A percentile compares a stretch with the other conserved stretches of the same genome.
These are phyloP conservation scores for Chaenocephalus aceratus DNA, from an alignment of 2,113 vertebrate genomes.

Conservation along the genomic window DNA sequence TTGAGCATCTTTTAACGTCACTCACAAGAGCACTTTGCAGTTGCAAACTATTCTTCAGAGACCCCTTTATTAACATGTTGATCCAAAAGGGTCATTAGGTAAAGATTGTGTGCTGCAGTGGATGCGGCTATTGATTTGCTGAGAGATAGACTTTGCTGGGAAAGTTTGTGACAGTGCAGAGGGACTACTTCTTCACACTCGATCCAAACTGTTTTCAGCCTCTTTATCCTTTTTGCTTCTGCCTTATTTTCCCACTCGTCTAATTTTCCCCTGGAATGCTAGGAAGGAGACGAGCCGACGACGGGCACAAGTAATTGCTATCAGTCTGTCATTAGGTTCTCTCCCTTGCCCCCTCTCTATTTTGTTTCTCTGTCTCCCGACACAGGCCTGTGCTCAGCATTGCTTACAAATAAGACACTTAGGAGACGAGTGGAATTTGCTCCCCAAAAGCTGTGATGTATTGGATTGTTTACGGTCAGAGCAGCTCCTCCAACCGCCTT, in stretches of 20 bases:
- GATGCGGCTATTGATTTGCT: constrained; percentile 82
- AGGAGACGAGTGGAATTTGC: constrained; percentile 89
- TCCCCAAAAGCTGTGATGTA: constrained; percentile 90
- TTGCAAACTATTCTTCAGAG: constrained; percentile 92
- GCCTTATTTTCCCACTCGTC: constrained; percentile 75
- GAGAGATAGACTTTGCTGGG: constrained; percentile 71
- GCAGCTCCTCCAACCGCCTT: constrained; percentile 88
- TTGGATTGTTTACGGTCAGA: constrained; percentile 94
- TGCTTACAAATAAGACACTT: constrained; percentile 89
- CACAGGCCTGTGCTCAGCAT: constrained; percentile 78
- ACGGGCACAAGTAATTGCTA: constrained; percentile 85
- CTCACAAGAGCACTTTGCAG: constrained; percentile 88
- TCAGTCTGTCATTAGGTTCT: constrained; percentile 85
- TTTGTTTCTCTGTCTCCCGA: constrained; percentile 72
- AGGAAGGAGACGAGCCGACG: constrained; percentile 75
- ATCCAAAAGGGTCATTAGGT: constrained; percentile 80
- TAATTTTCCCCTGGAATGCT: constrained; percentile 83
- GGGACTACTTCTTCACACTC: constrained; percentile 67
- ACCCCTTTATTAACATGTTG: constrained; percentile 87
- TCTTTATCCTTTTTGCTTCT: constrained; percentile 63
- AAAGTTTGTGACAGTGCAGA: constrained; percentile 71
- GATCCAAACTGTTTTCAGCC: constrained; percentile 73
- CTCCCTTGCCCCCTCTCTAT: constrained; percentile 67
- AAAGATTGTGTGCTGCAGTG: constrained; percentile 71
- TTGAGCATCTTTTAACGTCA: constrained; percentile 86